A percentile compares a stretch with the other conserved stretches of the same genome.
Conservation (phyloP, 2,797 vertebrate genomes). For the Hafferia zeledoni region DNA sequence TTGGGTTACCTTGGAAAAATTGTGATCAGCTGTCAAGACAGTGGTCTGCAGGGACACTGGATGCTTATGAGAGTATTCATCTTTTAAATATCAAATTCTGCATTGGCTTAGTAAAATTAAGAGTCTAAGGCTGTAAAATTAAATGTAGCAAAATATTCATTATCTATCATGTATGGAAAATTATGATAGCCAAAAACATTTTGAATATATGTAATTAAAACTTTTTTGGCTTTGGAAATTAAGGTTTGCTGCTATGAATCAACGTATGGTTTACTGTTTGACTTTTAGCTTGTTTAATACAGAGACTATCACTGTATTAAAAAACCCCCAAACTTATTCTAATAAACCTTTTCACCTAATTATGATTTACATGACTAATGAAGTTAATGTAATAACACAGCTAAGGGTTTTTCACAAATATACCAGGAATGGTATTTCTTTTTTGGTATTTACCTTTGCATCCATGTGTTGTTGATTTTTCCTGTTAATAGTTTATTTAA, state of each 20-base stretch:
- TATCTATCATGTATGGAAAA: background rate
- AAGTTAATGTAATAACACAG: background rate
- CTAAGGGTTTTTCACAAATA: background rate
- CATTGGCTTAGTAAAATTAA: background rate
- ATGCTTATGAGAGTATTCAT: background rate
- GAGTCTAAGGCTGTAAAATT: background rate
- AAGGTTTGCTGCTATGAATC: background rate
- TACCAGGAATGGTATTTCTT: background rate
- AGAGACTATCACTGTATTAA: background rate
- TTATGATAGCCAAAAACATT: background rate
- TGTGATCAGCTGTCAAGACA: background rate
- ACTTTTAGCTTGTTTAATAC: background rate
- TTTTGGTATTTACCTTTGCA: background rate
- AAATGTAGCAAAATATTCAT: background rate
- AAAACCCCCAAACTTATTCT: rapidly evolving
- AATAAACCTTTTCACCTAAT: background rate
- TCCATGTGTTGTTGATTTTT: background rate
- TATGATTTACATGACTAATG: background rate
- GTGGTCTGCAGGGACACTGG: background rate
- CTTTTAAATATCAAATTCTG: background rate
- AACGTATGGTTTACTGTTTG: background rate
- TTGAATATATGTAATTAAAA: background rate
- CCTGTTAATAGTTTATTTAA: background rate
- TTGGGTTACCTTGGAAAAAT: background rate
- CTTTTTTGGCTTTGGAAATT: background rate